A percentile compares a stretch with the other conserved stretches of the same genome.
Conservation (phyloP, 2,888 invertebrate genomes). For the Ormyrus nitidulus region DNA sequence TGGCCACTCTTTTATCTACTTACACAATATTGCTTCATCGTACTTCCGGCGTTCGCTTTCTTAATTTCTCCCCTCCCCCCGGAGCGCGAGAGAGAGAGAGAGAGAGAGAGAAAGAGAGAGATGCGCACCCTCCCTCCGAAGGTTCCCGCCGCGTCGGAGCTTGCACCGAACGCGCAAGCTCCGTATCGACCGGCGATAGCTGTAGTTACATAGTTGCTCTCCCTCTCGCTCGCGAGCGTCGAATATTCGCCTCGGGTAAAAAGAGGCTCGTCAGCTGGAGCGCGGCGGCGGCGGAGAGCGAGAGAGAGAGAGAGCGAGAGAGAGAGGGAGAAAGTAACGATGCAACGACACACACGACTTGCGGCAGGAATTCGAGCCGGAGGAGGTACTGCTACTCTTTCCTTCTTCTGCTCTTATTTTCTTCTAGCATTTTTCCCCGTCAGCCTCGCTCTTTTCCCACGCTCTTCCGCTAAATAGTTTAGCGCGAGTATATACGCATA, state of each 20-base stretch:
- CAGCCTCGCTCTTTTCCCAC: neutral
- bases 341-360: neutral
- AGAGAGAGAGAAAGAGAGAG: too few species aligned
- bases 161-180: constrained; percentile 65
- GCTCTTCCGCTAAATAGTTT: too few species aligned
- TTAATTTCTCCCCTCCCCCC: constrained; percentile 1
- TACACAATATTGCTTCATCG: neutral
- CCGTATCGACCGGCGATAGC: constrained; percentile 66
- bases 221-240: constrained; percentile 8
- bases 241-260: constrained; percentile 39
- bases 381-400: neutral
- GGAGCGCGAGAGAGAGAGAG: too few species aligned
- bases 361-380: neutral
- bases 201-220: constrained; percentile 23
- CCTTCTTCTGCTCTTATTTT: neutral
- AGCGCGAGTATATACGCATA: neutral
- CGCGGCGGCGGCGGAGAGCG: constrained; percentile 17
- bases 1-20: constrained; percentile 8
- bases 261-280: constrained; percentile 31
- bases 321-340: neutral
- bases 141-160: neutral
- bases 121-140: neutral
- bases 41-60: constrained; percentile 14
- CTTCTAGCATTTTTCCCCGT: neutral
- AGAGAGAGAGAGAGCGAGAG: constrained; percentile 12